Evolutionary conservation across 2,113 vertebrate genomes (phyloP).

Genomic region (Zeus faber): DNA sequence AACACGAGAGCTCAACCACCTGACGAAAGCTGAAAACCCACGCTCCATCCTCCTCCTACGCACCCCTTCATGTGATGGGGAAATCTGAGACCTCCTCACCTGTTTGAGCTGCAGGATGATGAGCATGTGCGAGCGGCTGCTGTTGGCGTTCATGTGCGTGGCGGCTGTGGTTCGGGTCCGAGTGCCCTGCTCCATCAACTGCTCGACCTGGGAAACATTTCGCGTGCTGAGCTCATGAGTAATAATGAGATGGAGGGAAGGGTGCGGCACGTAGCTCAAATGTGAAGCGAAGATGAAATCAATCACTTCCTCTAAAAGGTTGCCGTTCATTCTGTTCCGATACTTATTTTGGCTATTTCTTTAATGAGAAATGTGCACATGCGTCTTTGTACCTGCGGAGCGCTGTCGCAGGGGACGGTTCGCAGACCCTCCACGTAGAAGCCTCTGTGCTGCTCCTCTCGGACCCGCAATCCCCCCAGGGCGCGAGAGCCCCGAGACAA

Average conservation of each 20-base stretch:
- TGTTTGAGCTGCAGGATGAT: slow-evolving; percentile 85
- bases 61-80: too few species aligned
- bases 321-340: too few species aligned
- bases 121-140: slow-evolving; percentile 90
- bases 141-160: slow-evolving; percentile 84
- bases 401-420: slow-evolving; percentile 81
- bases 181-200: slow-evolving; percentile 85
- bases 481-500: slow-evolving; percentile 72
- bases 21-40: background rate
- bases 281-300: too few species aligned
- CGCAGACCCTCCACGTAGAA: slow-evolving; percentile 87
- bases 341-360: too few species aligned
- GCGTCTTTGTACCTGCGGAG: slow-evolving; percentile 68
- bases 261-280: too few species aligned
- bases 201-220: slow-evolving; percentile 72
- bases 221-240: too few species aligned
- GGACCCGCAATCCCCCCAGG: slow-evolving; percentile 77
- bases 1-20: too few species aligned
- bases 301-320: too few species aligned
- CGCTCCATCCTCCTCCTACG: too few species aligned
- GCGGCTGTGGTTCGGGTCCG: slow-evolving; percentile 82
- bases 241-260: too few species aligned
- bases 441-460: slow-evolving; percentile 83
- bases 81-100: slow-evolving; percentile 67
- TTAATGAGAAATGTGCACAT: too few species aligned